Base-by-base conservation (phyloP, 2,113 vertebrate genomes). In the Emydocephalus ijimae region DNA sequence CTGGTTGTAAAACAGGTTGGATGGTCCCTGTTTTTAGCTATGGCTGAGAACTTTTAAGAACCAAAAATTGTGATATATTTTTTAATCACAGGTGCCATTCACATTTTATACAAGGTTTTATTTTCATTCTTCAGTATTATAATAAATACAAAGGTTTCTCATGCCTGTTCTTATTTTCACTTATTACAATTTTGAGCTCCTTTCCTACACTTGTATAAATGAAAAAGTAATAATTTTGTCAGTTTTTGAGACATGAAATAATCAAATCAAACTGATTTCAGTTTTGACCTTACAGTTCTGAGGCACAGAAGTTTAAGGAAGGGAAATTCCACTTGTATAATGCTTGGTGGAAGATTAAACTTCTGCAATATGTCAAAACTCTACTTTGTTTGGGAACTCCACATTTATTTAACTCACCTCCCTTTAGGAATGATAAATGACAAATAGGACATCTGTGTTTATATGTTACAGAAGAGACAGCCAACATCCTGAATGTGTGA, bases 91-190 rank as follows among this genome's bases (percentile, higher is more conserved):
- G 91, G 89, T 93, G 91, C 92, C 93, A 94, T 96, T 97, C 96
- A 95, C 94, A 96, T 96, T 95, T 96, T 96, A 96, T 92, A 85
- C 86, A 92, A 93, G 92, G 93, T 90, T 91, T 96, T 91, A 56
- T 92, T 91, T 95, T 87, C 91, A 91, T 91, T 95, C 85, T 96
- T 96, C 95, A 89, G 94, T 95, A 94, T 95, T 94, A 96, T 96
- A 96, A 95, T 96, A 94, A 0, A 69, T 97, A 69, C 96, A 96
- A 97, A 94, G 85, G 92, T 95, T 96, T 96, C 96, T 87, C 89
- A 95, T 95, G 96, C 92, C 91, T 94, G 93, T 93, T 95, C 92
- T 0, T 3, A 92, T 91, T 96, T 96, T 97, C 89, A 95, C 95
- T 95, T 95, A 92, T 90, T 92, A 91, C 93, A 91, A 50, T 96